Conservation (phyloP, 2,888 invertebrate species). For the Trimorus sp. region DNA sequence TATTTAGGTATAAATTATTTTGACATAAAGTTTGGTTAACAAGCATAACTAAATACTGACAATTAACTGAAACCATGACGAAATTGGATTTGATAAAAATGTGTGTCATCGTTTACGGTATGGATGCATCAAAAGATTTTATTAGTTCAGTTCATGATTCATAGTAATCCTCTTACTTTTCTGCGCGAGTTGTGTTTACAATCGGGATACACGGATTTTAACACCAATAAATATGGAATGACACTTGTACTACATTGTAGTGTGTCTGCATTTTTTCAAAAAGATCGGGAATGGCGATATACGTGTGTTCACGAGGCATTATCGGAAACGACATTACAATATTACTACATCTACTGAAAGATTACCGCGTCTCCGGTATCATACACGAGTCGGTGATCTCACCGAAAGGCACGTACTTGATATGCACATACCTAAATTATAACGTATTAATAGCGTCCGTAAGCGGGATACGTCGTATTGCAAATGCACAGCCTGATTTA, state of each 20-base stretch:
- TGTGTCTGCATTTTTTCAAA: no score
- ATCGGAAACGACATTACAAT: conserved; percentile 26
- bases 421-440: conserved; percentile 43
- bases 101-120: no score
- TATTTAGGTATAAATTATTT: no score
- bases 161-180: neutral
- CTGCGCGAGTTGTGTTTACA: neutral
- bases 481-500: conserved; percentile 45
- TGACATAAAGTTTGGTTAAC: no score
- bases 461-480: conserved; percentile 12
- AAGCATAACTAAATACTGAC: no score
- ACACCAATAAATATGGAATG: conserved; percentile 4
- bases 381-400: conserved; percentile 35
- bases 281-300: neutral
- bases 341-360: conserved; percentile 35
- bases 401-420: conserved; percentile 28
- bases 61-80: no score
- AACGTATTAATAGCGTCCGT: conserved; percentile 27
- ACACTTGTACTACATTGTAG: neutral
- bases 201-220: neutral
- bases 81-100: no score
- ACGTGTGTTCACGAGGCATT: conserved; percentile 18
- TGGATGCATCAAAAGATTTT: no score
- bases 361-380: conserved; percentile 19
- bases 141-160: neutral